Evolutionary conservation across 2,888 invertebrate genomes (phyloP).

Genomic region (Tuta absoluta): DNA sequence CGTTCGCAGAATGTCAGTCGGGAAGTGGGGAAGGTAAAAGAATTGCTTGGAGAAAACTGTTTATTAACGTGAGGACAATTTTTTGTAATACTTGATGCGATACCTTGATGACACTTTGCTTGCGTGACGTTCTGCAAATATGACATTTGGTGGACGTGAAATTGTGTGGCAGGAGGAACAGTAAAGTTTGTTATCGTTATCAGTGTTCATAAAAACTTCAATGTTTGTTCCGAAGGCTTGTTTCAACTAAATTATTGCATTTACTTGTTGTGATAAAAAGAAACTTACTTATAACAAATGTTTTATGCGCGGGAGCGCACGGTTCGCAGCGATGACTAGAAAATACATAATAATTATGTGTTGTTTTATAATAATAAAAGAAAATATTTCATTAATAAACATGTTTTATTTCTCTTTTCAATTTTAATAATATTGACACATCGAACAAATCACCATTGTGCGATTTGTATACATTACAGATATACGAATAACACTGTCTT

Average conservation of each 20-base stretch:
- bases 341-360: slow-evolving; percentile 74
- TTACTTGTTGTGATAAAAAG: slow-evolving; percentile 54
- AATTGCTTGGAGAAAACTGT: too few relatives aligned
- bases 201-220: neutral
- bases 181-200: neutral
- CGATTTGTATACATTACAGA: neutral
- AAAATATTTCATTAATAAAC: slow-evolving; percentile 69
- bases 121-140: too few relatives aligned
- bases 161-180: too few relatives aligned
- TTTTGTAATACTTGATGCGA: too few relatives aligned
- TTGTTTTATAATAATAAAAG: slow-evolving; percentile 77
- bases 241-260: slow-evolving; percentile 21
- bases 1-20: too few relatives aligned
- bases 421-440: slow-evolving; percentile 6
- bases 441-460: neutral
- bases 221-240: neutral
- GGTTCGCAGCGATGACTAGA: slow-evolving; percentile 62
- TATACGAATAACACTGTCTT: slow-evolving; percentile 8
- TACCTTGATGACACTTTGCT: too few relatives aligned
- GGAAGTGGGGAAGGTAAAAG: too few relatives aligned
- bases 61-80: too few relatives aligned
- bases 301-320: neutral
- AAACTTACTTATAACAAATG: neutral
- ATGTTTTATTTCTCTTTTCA: slow-evolving; percentile 61
- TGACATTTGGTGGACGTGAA: too few relatives aligned